Percentiles rank a stretch among this genome's conserved stretches.
These are phyloP conservation scores for Athalia rosae DNA, from an alignment of 2,888 invertebrate genomes.

Conservation along the genomic window DNA sequence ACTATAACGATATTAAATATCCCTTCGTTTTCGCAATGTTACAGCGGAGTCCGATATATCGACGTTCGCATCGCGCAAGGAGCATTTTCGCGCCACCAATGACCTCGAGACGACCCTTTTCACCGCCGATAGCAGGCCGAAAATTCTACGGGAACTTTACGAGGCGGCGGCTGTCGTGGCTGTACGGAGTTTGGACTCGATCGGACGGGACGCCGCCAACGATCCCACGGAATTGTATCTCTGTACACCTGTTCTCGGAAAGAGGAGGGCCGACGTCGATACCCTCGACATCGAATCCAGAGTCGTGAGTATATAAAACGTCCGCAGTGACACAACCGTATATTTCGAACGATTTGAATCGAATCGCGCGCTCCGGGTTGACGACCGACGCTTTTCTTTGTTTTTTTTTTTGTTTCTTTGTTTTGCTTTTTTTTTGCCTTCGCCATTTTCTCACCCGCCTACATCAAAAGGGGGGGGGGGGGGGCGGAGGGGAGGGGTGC, in stretches of 20 bases:
- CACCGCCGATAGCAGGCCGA: conserved; percentile 83
- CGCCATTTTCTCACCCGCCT: too few relatives aligned
- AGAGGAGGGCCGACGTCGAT: conserved; percentile 81
- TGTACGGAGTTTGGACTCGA: conserved; percentile 81
- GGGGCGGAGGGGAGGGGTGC: not conserved
- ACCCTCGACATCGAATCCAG: conserved; percentile 91
- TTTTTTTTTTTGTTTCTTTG: too few relatives aligned
- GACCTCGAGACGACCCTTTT: conserved; percentile 85
- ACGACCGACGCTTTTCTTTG: too few relatives aligned
- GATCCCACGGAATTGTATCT: conserved; percentile 83
- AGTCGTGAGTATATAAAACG: conserved; percentile 88
- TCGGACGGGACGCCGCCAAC: conserved; percentile 79
- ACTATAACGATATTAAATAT: too few relatives aligned
- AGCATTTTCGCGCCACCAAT: conserved; percentile 84
- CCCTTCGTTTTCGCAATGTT: conserved; percentile 72
- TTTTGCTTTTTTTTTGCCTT: too few relatives aligned
- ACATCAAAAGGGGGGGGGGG: too few relatives aligned
- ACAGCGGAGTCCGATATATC: conserved; percentile 94
- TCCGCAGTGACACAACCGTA: too few relatives aligned
- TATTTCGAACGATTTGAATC: not conserved
- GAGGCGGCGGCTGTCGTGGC: conserved; percentile 84
- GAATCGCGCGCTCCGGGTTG: not conserved
- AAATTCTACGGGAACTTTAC: conserved; percentile 85
- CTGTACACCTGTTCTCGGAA: conserved; percentile 88
- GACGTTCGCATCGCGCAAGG: conserved; percentile 86